These are phyloP conservation scores for Drosophila nr. perissopoda DNA, from an alignment of 2,888 invertebrate genomes.

Conservation along the genomic window DNA sequence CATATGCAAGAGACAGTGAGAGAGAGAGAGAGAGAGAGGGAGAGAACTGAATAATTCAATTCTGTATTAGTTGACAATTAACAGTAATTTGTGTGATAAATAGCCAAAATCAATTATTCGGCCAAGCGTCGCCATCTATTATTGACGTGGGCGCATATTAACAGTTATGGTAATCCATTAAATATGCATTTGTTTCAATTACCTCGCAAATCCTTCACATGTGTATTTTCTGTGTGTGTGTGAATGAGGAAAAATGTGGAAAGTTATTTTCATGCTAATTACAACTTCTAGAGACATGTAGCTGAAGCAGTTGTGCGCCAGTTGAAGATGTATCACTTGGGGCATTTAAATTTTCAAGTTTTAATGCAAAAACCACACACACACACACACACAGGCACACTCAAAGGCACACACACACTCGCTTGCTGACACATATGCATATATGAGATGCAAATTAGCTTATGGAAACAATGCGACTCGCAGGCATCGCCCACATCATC, in stretches of 20 bases:
- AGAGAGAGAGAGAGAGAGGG: neutral
- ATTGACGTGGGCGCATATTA: conserved; percentile 69
- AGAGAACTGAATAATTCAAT: conserved; percentile 44
- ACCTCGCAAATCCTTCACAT: conserved; percentile 5
- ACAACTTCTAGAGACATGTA: conserved; percentile 42
- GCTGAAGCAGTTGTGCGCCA: conserved; percentile 23
- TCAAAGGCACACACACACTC: conserved; percentile 3
- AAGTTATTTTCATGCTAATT: conserved; percentile 73
- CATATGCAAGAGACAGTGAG: neutral
- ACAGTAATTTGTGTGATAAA: conserved; percentile 74
- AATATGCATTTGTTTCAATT: conserved; percentile 76
- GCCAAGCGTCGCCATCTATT: conserved; percentile 25
- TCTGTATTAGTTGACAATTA: conserved; percentile 71
- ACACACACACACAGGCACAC: conserved; percentile 9
- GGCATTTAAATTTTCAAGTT: conserved; percentile 78
- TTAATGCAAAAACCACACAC: conserved; percentile 68
- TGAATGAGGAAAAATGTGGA: conserved; percentile 51
- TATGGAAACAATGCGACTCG: conserved; percentile 69
- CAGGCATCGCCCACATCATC: conserved; percentile 52
- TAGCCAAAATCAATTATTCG: conserved; percentile 74
- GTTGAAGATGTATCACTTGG: conserved; percentile 65
- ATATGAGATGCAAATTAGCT: conserved; percentile 75
- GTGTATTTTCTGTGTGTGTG: conserved; percentile 4
- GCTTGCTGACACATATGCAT: conserved; percentile 69
- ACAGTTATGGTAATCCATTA: conserved; percentile 59